Evolutionary conservation across 2,797 vertebrate genomes (phyloP), one percentile per base, ranked within the genome.

Genomic region (Clarias pachynema): DNA sequence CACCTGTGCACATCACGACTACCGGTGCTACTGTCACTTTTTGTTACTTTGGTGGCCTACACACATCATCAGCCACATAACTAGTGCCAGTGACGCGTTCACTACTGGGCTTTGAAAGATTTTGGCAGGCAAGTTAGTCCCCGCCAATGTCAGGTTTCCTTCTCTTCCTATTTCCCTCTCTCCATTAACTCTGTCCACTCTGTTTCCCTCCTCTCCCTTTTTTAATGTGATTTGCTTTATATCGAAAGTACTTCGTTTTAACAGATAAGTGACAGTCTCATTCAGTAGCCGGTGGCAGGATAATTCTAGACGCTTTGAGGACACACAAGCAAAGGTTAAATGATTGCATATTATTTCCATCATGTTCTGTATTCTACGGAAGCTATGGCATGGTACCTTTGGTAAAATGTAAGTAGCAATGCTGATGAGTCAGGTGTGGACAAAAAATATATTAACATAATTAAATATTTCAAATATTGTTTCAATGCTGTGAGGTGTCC

Each of bases 1-100:
- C 89, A 90, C 88, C 89, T 90, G 89, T 85, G 88, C 77, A 82
- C 81, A 85, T 69, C 75, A 57, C 15, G 14, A 31, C 70, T 63
- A 73, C 78, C 77, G 85, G 60, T 73, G 68, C 37, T 75, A 66
- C 87, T 88, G 88, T 89, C 86, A 88, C 78, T 82, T 82, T 63
- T n/a, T 53, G 84, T 90, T 85, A 90, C 77, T 29, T 53, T 68
- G 22, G 31, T 86, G 68, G 66, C 63, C 86, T 68, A n/a, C 69
- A 79, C 68, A 85, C 31, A 79, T 75, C 81, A 72, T 14, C 29
- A 49, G 63, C 63, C 85, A 80, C 49, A 85, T 68, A 84, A 37
- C 66, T 59, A 70, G 65, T 44, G 65, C 34, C 83, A 70, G 31
- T 75, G 70, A 82, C 24, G 12, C 40, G 9, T 80, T 57, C 37